Evolutionary conservation across 2,113 vertebrate genomes (phyloP).

Genomic region (Aspiorhynchus laticeps): DNA sequence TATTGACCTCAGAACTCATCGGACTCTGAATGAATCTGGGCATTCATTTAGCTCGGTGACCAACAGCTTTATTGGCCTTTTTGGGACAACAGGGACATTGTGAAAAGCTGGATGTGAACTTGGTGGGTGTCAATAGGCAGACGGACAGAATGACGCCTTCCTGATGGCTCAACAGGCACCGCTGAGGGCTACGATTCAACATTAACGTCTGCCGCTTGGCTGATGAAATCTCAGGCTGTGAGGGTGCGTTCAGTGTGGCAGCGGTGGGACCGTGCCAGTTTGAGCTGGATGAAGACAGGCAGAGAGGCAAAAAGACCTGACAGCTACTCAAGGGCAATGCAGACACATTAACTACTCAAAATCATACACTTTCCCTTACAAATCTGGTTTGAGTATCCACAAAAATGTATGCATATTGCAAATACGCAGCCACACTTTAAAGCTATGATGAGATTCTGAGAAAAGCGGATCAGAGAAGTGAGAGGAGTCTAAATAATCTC

Average conservation of each 20-base stretch:
- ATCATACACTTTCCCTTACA: not conserved
- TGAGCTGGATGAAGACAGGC: slow-evolving; percentile 29
- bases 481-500: not conserved
- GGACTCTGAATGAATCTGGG: slow-evolving; percentile 29
- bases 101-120: slow-evolving; percentile 22
- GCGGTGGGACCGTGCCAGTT: slow-evolving; percentile 8
- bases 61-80: slow-evolving; percentile 34
- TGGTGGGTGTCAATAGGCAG: slow-evolving; percentile 20
- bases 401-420: not conserved
- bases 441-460: not conserved
- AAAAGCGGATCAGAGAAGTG: not conserved
- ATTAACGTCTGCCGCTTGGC: slow-evolving; percentile 10
- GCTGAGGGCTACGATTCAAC: slow-evolving; percentile 33
- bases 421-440: not conserved
- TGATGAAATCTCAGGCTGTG: slow-evolving; percentile 25
- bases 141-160: slow-evolving; percentile 35
- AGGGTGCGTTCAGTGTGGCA: slow-evolving; percentile 8
- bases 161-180: not conserved
- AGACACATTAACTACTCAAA: not conserved
- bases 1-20: not conserved
- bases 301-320: slow-evolving; percentile 7
- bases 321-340: not conserved
- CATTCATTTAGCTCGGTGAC: slow-evolving; percentile 29
- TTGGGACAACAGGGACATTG: slow-evolving; percentile 41
- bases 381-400: not conserved